Conservation (phyloP, 53 echinoderm and acorn worm species). For the Zoroaster sp. region DNA sequence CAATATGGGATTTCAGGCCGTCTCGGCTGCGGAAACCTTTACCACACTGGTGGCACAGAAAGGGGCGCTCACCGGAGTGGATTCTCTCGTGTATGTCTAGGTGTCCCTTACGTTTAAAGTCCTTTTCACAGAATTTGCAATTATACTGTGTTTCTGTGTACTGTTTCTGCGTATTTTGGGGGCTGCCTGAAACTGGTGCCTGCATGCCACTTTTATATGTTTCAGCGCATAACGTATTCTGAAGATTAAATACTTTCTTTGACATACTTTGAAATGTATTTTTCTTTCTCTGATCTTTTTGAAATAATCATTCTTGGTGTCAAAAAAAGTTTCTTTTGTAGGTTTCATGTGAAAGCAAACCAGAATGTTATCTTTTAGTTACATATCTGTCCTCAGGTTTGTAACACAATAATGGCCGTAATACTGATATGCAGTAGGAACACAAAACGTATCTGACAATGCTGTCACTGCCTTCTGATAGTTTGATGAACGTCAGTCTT, state of each 20-base stretch:
- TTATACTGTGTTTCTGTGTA: not conserved
- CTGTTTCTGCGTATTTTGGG: not conserved
- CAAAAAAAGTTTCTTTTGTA: not conserved
- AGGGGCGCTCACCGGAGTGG: constrained; percentile 12
- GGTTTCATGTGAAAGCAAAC: too few species aligned
- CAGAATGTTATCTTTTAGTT: too few species aligned
- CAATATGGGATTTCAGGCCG: not conserved
- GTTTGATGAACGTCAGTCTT: too few species aligned
- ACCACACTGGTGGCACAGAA: not conserved
- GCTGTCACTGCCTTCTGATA: too few species aligned
- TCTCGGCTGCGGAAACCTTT: constrained; percentile 9
- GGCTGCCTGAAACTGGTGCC: not conserved
- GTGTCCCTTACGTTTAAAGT: not conserved
- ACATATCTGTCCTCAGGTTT: too few species aligned
- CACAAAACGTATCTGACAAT: too few species aligned
- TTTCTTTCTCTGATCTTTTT: not conserved
- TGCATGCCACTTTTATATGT: not conserved
- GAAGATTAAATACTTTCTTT: not conserved
- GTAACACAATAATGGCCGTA: too few species aligned
- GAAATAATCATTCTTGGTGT: too few species aligned
- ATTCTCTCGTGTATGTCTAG: not conserved
- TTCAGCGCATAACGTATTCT: not conserved
- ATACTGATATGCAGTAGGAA: too few species aligned
- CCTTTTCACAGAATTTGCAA: constrained; percentile 8
- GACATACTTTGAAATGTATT: not conserved